These are phyloP conservation scores for Thereva nobilitata DNA, from an alignment of 2,888 invertebrate species.

Conservation along the genomic window DNA sequence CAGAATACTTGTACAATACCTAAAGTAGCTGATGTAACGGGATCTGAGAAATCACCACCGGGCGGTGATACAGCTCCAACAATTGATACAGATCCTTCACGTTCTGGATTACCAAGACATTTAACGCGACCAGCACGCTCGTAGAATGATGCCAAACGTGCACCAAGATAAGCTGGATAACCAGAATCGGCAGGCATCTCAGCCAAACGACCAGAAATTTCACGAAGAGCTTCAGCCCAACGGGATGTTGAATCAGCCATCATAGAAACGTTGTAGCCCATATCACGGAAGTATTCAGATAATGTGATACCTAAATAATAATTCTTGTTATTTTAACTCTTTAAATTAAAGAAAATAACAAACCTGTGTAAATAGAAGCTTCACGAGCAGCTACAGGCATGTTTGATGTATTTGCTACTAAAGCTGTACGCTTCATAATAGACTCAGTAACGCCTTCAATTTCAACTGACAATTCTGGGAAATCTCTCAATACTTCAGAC, in stretches of 20 bases:
- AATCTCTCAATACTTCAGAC: constrained; percentile 98
- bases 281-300: constrained; percentile 99
- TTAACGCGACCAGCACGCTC: constrained; percentile 98
- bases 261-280: constrained; percentile 99
- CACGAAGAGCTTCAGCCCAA: constrained; percentile 99
- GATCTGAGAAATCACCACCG: constrained; percentile 99
- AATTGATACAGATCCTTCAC: constrained; percentile 98
- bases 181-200: constrained; percentile 99
- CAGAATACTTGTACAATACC: constrained; percentile 99
- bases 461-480: constrained; percentile 97
- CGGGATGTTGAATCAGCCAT: constrained; percentile 99
- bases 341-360: constrained; percentile 26
- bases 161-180: constrained; percentile 98
- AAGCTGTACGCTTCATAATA: constrained; percentile 99
- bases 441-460: constrained; percentile 96
- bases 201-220: constrained; percentile 98
- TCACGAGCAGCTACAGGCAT: constrained; percentile 99
- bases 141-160: constrained; percentile 98
- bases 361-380: constrained; percentile 98
- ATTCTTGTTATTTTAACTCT: neutral
- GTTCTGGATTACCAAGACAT: constrained; percentile 95
- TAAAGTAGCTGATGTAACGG: constrained; percentile 97
- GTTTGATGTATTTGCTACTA: constrained; percentile 99
- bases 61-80: constrained; percentile 99
- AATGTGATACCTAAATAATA: constrained; percentile 79